Evolutionary conservation across 2,797 vertebrate genomes (phyloP).

Genomic region (Rhynchonycteris naso): DNA sequence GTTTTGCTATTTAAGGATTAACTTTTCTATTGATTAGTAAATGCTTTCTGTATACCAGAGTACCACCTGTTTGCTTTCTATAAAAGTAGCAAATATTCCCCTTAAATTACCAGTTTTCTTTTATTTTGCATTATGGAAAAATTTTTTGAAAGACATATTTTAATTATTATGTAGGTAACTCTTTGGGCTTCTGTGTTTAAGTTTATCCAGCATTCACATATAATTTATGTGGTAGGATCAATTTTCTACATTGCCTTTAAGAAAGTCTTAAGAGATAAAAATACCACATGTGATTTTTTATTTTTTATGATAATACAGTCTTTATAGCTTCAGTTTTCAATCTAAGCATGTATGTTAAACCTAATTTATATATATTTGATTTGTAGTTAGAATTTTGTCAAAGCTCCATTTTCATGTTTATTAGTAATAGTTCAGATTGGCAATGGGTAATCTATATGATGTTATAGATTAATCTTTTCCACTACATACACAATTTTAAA

Average conservation of each 20-base stretch:
- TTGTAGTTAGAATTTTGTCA: not conserved
- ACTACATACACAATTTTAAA: not conserved
- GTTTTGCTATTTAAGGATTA: not conserved
- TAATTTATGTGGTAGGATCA: not conserved
- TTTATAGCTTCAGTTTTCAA: not conserved
- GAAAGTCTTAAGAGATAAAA: constrained; percentile 27
- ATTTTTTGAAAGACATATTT: not conserved
- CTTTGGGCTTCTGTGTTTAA: not conserved
- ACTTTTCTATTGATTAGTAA: not conserved
- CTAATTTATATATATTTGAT: not conserved
- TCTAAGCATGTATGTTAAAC: not conserved
- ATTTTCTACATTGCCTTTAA: not conserved
- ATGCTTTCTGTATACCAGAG: not conserved
- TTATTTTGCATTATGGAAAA: not conserved
- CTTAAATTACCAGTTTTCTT: not conserved
- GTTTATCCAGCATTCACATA: not conserved
- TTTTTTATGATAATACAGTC: constrained; percentile 17
- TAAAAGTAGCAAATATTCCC: not conserved
- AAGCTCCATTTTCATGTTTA: not conserved
- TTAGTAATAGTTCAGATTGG: not conserved
- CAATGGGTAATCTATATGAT: not conserved
- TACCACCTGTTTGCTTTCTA: not conserved
- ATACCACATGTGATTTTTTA: not conserved
- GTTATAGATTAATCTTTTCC: not conserved
- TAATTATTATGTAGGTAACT: not conserved